Conservation (phyloP, 2,797 vertebrate genomes). For the Thripadectes ignobilis region DNA sequence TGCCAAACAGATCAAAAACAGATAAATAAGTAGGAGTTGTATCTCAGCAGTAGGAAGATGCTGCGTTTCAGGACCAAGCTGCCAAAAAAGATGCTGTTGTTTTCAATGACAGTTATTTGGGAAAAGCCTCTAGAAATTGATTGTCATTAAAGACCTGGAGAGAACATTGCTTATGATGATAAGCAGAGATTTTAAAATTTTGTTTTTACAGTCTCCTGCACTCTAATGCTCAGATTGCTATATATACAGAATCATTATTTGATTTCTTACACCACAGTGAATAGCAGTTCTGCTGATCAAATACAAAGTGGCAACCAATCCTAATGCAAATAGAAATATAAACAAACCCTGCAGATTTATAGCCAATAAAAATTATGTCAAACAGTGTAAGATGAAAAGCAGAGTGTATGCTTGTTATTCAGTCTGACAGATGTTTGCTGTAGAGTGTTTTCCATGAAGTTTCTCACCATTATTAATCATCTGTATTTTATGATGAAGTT, state of each 20-base stretch:
- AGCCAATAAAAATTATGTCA: conserved; percentile 48
- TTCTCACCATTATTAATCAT: conserved; percentile 12
- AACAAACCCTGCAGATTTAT: conserved; percentile 38
- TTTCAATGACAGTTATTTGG: conserved; percentile 26
- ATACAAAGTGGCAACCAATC: background rate
- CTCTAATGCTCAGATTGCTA: background rate
- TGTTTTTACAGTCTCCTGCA: conserved; percentile 10
- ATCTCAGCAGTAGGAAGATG: background rate
- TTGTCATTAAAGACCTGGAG: conserved; percentile 41
- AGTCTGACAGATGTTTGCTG: background rate
- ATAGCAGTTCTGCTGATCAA: background rate
- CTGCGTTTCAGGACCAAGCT: background rate
- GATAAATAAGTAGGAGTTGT: background rate
- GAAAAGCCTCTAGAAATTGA: conserved; percentile 22
- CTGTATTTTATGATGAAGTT: background rate
- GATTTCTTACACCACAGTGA: conserved; percentile 18
- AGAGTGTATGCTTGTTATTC: background rate
- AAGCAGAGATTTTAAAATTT: conserved; percentile 24
- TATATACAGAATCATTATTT: background rate
- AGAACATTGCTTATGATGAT: conserved; percentile 35
- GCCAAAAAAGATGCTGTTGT: background rate
- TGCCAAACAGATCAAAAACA: background rate
- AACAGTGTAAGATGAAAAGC: background rate
- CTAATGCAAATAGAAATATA: background rate
- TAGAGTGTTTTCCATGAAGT: background rate